phyloP scores from a whole-genome alignment of 2,113 vertebrate species.

The Pterocles orientalis region DNA sequence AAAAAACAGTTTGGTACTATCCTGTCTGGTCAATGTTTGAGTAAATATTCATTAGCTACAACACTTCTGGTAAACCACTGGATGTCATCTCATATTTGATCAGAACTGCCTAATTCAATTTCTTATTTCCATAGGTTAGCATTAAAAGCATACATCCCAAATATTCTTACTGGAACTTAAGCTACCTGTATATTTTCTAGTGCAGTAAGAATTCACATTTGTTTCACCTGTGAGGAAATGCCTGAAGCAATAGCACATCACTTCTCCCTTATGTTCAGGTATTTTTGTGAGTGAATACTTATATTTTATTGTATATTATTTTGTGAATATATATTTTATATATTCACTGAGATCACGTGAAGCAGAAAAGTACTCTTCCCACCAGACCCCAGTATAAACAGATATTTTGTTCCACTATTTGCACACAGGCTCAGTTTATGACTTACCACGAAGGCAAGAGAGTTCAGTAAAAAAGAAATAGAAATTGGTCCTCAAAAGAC shows the following conservation, averaged over 20 bases:
- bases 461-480: no score
- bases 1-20: background rate
- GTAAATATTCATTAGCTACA: slow-evolving; percentile 43
- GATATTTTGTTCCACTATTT: no score
- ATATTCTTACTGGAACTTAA: background rate
- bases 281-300: background rate
- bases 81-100: slow-evolving; percentile 17
- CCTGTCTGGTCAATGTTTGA: background rate
- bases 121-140: background rate
- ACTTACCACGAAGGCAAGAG: no score
- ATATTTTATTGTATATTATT: no score
- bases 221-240: background rate
- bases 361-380: no score
- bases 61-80: background rate
- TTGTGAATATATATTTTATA: no score
- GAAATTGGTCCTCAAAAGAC: no score
- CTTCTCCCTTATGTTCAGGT: background rate
- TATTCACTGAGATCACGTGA: no score
- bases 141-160: background rate
- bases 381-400: no score
- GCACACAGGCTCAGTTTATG: no score
- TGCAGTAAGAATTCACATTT: background rate
- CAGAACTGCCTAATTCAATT: background rate
- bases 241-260: background rate
- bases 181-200: background rate